Percentiles rank a stretch among this genome's conserved stretches.
Evolutionary conservation across 2,113 vertebrate species (phyloP).

Genomic region (Cercocebus atys): DNA sequence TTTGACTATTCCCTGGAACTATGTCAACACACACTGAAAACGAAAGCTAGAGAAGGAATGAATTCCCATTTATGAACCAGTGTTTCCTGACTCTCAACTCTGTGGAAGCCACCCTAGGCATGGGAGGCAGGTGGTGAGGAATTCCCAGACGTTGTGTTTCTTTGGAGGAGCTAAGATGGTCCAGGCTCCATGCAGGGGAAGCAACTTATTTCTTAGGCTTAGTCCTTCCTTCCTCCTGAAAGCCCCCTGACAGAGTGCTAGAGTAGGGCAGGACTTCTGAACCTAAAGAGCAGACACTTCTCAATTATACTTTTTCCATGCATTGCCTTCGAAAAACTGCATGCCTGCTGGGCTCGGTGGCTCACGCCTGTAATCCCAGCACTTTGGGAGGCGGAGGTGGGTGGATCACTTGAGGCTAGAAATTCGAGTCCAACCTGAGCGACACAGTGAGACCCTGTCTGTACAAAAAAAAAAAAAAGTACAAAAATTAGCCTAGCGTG

Average conservation of each 20-base stretch:
- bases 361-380: too few relatives aligned
- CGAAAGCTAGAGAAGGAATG: fast-evolving
- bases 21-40: fast-evolving
- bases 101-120: fast-evolving
- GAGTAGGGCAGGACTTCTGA: not conserved
- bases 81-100: fast-evolving
- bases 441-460: too few relatives aligned
- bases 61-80: fast-evolving
- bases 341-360: too few relatives aligned
- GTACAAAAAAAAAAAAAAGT: too few relatives aligned
- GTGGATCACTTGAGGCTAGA: too few relatives aligned
- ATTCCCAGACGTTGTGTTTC: not conserved
- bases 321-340: not conserved
- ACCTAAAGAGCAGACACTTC: not conserved
- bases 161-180: not conserved
- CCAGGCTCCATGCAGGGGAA: not conserved
- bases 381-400: too few relatives aligned
- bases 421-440: too few relatives aligned
- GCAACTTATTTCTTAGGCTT: too few relatives aligned
- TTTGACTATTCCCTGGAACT: not conserved
- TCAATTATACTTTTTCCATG: not conserved
- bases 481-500: too few relatives aligned
- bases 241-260: fast-evolving
- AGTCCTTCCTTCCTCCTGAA: too few relatives aligned
- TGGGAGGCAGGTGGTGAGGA: not conserved